Conservation (phyloP, 2,113 vertebrate species). For the Peromyscus californicus region DNA sequence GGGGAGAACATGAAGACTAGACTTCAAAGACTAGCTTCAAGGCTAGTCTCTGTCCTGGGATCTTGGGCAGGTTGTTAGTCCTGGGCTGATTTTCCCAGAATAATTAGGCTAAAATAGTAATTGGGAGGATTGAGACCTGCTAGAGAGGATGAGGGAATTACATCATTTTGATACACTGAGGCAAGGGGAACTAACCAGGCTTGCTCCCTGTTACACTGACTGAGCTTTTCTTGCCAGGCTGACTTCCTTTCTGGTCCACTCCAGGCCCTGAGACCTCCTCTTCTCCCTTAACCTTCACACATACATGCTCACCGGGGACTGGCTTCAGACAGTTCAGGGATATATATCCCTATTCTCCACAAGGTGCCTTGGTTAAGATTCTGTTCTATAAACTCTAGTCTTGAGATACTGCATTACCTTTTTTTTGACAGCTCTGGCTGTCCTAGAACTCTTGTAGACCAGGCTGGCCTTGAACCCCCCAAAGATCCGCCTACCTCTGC, state of each 20-base stretch:
- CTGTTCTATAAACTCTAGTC: slow-evolving; percentile 20
- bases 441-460: not conserved
- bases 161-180: not conserved
- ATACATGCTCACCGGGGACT: not conserved
- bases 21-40: slow-evolving; percentile 35
- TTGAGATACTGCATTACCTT: not conserved
- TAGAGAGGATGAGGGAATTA: slow-evolving; percentile 13
- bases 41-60: slow-evolving; percentile 27
- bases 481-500: not conserved
- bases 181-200: not conserved
- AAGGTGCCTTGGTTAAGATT: slow-evolving; percentile 50
- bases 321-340: slow-evolving; percentile 19
- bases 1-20: not conserved
- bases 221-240: slow-evolving; percentile 3
- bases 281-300: not conserved
- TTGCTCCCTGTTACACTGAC: not conserved
- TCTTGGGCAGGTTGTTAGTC: slow-evolving; percentile 15
- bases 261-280: not conserved
- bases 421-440: not conserved
- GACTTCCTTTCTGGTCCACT: slow-evolving; percentile 23
- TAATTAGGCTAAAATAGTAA: slow-evolving; percentile 15
- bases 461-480: too few species aligned
- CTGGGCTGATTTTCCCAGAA: not conserved
- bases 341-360: slow-evolving; percentile 2
- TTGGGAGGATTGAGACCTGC: slow-evolving; percentile 21